Conservation (phyloP, 2,113 vertebrate genomes). For the Cricetomys ansorgei region DNA sequence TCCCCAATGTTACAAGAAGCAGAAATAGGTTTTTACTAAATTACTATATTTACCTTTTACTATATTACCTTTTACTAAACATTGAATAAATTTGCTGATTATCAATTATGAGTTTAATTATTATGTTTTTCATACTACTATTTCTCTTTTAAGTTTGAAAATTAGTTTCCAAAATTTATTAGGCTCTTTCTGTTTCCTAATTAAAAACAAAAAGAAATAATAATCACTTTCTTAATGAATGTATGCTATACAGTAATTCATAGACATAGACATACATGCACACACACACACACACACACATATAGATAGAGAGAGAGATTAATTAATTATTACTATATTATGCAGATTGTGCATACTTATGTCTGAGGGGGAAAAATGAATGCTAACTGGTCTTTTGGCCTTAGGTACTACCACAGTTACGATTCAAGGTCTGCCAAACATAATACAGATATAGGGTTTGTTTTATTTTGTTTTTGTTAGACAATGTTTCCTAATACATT, state of each 20-base stretch:
- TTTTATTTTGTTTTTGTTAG: not conserved
- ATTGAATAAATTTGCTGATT: not conserved
- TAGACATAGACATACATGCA: too few species aligned
- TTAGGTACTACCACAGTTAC: not conserved
- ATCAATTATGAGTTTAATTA: constrained; percentile 1
- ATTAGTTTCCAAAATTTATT: not conserved
- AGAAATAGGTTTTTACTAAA: not conserved
- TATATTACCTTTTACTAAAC: not conserved
- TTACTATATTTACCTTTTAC: not conserved
- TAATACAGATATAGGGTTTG: not conserved
- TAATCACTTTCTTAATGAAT: not conserved
- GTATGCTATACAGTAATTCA: not conserved
- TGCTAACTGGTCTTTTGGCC: too few species aligned
- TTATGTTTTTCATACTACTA: not conserved
- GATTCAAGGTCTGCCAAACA: not conserved
- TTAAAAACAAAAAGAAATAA: not conserved
- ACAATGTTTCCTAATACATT: not conserved
- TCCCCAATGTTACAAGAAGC: not conserved
- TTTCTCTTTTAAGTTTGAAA: not conserved
- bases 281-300: not conserved
- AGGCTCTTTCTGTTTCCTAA: not conserved
- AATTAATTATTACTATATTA: not conserved
- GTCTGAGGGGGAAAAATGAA: not conserved
- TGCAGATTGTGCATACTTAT: not conserved
- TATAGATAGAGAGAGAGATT: not conserved